Evolutionary conservation across 1,140 invertebrate species (phyloP).

Genomic region (Acyrthosiphon pisum): DNA sequence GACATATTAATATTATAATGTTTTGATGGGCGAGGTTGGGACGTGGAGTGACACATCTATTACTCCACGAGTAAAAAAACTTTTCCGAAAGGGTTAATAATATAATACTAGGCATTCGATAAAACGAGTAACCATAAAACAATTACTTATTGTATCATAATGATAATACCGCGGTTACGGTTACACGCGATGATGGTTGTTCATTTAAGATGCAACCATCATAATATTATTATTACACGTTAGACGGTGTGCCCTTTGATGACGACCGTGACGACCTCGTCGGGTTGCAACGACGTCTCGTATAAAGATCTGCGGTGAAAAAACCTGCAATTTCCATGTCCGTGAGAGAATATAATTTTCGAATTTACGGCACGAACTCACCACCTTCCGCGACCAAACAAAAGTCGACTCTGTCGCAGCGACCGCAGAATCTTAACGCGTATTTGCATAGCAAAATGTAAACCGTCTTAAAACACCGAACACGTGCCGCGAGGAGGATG

Average conservation of each 20-base stretch:
- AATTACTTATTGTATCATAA: background rate
- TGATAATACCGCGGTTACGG: background rate
- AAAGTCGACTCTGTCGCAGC: background rate
- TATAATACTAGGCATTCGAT: background rate
- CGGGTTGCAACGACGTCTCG: background rate
- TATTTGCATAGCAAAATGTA: constrained; percentile 34
- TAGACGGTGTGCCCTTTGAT: background rate
- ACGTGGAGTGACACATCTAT: background rate
- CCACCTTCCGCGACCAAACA: background rate
- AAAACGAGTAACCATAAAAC: background rate
- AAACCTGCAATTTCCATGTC: background rate
- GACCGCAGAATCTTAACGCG: background rate
- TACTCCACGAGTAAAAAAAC: background rate
- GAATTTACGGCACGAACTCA: constrained; percentile 16
- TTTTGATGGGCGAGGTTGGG: background rate
- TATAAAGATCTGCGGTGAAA: background rate
- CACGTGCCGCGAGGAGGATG: background rate
- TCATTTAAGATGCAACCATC: background rate
- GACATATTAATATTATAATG: too few relatives aligned
- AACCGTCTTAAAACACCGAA: constrained; percentile 19
- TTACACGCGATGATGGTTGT: background rate
- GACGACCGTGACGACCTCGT: background rate
- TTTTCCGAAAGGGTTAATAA: background rate
- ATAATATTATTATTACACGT: background rate
- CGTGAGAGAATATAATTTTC: background rate